A percentile compares a stretch with the other conserved stretches of the same genome.
Conservation (phyloP, 23 tunicate genomes). For the Styela plicata region DNA sequence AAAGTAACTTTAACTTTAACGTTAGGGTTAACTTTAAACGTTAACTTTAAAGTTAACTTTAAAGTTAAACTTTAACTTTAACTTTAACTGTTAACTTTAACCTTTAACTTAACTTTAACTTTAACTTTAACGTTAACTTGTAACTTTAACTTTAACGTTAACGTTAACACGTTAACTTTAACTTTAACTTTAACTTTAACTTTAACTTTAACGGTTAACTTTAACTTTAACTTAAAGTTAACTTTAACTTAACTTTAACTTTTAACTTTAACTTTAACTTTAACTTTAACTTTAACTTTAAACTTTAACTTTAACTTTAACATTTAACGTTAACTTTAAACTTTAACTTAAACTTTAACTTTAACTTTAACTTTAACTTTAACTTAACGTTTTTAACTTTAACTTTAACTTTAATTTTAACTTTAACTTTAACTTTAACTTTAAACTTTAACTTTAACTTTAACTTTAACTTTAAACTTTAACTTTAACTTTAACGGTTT, state of each 20-base stretch:
- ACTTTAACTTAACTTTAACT: slow-evolving; percentile 54
- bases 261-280: no score
- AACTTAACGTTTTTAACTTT: slow-evolving; percentile 67
- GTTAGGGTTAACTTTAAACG: slow-evolving; percentile 64
- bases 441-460: no score
- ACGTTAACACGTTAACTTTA: slow-evolving; percentile 42
- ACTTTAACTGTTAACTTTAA: slow-evolving; percentile 65
- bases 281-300: no score
- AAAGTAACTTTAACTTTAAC: slow-evolving; percentile 56
- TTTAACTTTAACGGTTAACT: slow-evolving; percentile 69
- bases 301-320: no score
- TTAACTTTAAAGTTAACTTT: slow-evolving; percentile 34
- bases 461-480: no score
- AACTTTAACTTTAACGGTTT: no score
- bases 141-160: slow-evolving; percentile 72
- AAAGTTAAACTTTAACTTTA: slow-evolving; percentile 51
- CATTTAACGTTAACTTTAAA: no score
- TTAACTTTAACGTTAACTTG: slow-evolving; percentile 73
- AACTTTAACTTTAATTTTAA: slow-evolving; percentile 62
- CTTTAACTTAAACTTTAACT: slow-evolving; percentile 54
- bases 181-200: slow-evolving; percentile 46
- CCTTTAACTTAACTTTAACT: slow-evolving; percentile 66
- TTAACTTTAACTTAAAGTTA: slow-evolving; percentile 71
- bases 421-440: slow-evolving; percentile 74
- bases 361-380: slow-evolving; percentile 73